A percentile compares a stretch with the other conserved stretches of the same genome.
Evolutionary conservation across 2,113 vertebrate genomes (phyloP).

Genomic region (Cebus imitator): DNA sequence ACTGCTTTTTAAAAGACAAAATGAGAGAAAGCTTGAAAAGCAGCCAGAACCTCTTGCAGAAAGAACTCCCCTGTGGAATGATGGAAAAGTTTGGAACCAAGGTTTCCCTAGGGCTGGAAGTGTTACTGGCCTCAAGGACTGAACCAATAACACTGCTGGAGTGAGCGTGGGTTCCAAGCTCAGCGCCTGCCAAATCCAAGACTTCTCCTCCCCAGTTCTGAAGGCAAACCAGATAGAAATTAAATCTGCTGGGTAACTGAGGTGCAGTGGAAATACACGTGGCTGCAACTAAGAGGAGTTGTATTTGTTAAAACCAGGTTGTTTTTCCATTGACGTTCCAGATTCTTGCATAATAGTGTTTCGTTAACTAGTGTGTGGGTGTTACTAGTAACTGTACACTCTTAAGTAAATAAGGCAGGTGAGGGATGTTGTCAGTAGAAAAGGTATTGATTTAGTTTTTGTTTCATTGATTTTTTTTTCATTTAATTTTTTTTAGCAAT

Average conservation of each 20-base stretch:
- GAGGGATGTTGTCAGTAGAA: neutral
- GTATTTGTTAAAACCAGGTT: slow-evolving; percentile 46
- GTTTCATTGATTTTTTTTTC: too few relatives aligned
- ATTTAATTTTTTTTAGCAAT: too few relatives aligned
- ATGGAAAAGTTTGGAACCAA: slow-evolving; percentile 72
- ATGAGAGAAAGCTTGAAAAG: slow-evolving; percentile 49
- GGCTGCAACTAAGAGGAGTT: slow-evolving; percentile 17
- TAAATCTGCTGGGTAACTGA: slow-evolving; percentile 1
- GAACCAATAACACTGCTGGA: slow-evolving; percentile 32
- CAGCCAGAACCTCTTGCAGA: slow-evolving; percentile 65
- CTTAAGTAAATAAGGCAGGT: neutral
- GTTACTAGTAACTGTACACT: neutral
- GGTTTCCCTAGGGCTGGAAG: slow-evolving; percentile 72
- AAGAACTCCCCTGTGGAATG: slow-evolving; percentile 68
- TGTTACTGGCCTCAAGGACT: slow-evolving; percentile 67
- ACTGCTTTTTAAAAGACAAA: slow-evolving; percentile 55
- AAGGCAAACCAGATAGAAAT: slow-evolving; percentile 60
- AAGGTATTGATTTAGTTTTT: neutral
- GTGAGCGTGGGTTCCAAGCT: slow-evolving; percentile 38
- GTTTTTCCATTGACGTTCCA: neutral
- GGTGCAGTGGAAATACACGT: slow-evolving; percentile 20
- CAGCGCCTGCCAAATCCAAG: slow-evolving; percentile 26
- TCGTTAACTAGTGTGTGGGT: neutral
- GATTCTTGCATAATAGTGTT: slow-evolving; percentile 56
- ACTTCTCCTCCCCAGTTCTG: slow-evolving; percentile 37